A percentile compares a stretch with the other conserved stretches of the same genome.
These are phyloP conservation scores for Heliconius hortense DNA, from an alignment of 2,888 invertebrate genomes.

Conservation along the genomic window DNA sequence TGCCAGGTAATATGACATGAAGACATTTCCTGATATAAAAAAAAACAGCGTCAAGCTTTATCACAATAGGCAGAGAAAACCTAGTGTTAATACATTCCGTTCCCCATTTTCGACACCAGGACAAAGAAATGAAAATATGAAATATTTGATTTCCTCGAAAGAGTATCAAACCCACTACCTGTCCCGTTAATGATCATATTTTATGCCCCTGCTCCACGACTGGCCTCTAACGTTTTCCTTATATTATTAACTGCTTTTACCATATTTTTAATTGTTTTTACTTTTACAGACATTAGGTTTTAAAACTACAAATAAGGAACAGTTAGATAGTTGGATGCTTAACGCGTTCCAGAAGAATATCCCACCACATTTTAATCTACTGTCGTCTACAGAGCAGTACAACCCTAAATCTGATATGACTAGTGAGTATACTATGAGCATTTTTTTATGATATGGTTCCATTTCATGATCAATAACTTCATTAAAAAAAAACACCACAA, in stretches of 20 bases:
- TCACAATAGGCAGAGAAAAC: too few species aligned
- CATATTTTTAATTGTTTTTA: constrained; percentile 29
- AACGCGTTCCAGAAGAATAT: constrained; percentile 91
- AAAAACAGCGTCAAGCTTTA: too few species aligned
- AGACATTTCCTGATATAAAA: not conserved
- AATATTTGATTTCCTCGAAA: too few species aligned
- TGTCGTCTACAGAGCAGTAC: constrained; percentile 81
- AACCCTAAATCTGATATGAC: constrained; percentile 79
- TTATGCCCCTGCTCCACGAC: too few species aligned
- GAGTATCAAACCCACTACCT: too few species aligned
- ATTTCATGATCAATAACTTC: too few species aligned
- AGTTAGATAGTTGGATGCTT: constrained; percentile 90
- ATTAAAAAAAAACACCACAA: too few species aligned
- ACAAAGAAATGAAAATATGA: too few species aligned
- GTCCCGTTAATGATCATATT: too few species aligned
- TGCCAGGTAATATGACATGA: constrained; percentile 84
- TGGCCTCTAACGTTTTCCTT: not conserved
- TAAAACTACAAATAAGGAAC: constrained; percentile 88
- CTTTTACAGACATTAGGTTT: constrained; percentile 89
- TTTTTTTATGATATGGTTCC: too few species aligned
- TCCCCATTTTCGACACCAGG: too few species aligned
- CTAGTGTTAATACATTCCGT: too few species aligned
- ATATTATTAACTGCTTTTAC: not conserved
- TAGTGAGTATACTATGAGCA: constrained; percentile 66
- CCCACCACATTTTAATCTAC: constrained; percentile 91